Evolutionary conservation across 2,113 vertebrate genomes (phyloP).

Genomic region (Zingel zingel): DNA sequence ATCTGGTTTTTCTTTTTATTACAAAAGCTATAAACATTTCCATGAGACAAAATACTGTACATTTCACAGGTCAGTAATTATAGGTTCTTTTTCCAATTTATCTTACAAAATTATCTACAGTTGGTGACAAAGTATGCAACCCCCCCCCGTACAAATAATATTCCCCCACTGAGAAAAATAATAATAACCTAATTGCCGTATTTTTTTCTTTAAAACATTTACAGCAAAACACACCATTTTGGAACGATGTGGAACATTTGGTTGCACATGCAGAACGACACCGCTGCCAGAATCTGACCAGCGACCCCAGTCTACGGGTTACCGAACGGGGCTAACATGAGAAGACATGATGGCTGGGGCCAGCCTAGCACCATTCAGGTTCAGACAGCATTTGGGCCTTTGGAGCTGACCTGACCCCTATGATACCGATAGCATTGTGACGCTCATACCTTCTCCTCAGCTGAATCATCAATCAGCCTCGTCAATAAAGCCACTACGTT

Average conservation of each 20-base stretch:
- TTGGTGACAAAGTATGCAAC: slow-evolving; percentile 54
- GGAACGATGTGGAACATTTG: slow-evolving; percentile 21
- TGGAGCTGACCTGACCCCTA: not conserved
- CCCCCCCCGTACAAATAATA: slow-evolving; percentile 42
- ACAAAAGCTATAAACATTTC: slow-evolving; percentile 77
- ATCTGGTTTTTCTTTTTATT: slow-evolving; percentile 56
- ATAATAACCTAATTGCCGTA: not conserved
- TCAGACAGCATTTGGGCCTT: not conserved
- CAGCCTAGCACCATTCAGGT: not conserved
- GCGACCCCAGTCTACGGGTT: not conserved
- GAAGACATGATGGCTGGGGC: rapidly evolving
- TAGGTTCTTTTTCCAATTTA: slow-evolving; percentile 42
- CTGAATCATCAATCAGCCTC: not conserved
- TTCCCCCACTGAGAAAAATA: not conserved
- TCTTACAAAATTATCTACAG: slow-evolving; percentile 79
- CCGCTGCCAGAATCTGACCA: not conserved
- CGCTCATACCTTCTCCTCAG: not conserved
- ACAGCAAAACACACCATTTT: slow-evolving; percentile 12
- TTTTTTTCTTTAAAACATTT: slow-evolving; percentile 19
- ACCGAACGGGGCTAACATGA: not conserved
- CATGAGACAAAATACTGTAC: slow-evolving; percentile 84
- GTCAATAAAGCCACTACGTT: not conserved
- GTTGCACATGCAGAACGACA: slow-evolving; percentile 19
- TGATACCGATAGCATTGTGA: not conserved
- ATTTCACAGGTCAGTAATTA: slow-evolving; percentile 76